phyloP scores from a whole-genome alignment of 2,888 invertebrate genomes.

The Graphium colonna region DNA sequence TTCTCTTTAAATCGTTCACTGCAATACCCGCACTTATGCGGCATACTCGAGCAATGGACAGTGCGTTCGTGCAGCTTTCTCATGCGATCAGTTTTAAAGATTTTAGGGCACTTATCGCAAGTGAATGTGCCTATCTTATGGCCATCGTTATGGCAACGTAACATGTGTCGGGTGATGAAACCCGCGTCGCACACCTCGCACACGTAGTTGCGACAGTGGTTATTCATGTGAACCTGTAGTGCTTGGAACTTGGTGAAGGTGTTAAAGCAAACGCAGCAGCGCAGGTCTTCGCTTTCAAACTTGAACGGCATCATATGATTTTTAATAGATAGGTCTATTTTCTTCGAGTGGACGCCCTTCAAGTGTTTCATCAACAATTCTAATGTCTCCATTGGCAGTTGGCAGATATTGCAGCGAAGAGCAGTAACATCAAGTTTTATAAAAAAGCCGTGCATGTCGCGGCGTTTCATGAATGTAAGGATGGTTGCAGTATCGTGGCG shows the following conservation, averaged over 20 bases:
- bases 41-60: slow-evolving; percentile 23
- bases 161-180: slow-evolving; percentile 39
- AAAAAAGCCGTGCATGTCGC: slow-evolving; percentile 37
- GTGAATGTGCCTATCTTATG: slow-evolving; percentile 46
- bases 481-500: slow-evolving; percentile 33
- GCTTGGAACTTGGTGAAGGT: slow-evolving; percentile 44
- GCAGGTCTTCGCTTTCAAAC: slow-evolving; percentile 38
- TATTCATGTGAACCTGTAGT: slow-evolving; percentile 48
- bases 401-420: slow-evolving; percentile 48
- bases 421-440: slow-evolving; percentile 53
- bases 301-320: slow-evolving; percentile 54
- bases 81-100: slow-evolving; percentile 66
- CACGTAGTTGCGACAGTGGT: slow-evolving; percentile 47
- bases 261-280: slow-evolving; percentile 42
- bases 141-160: slow-evolving; percentile 32
- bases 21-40: slow-evolving; percentile 46
- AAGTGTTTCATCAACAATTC: slow-evolving; percentile 45
- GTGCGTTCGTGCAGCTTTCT: slow-evolving; percentile 59
- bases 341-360: slow-evolving; percentile 37
- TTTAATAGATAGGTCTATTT: slow-evolving; percentile 42
- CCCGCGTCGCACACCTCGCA: slow-evolving; percentile 46
- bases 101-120: slow-evolving; percentile 60
- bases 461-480: slow-evolving; percentile 37
- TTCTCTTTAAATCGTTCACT: slow-evolving; percentile 41
- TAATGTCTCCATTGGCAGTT: slow-evolving; percentile 32